A percentile compares a stretch with the other conserved stretches of the same genome.
Conservation (phyloP, 92 coral and sea anemone species). For the Paramuricea clavata region DNA sequence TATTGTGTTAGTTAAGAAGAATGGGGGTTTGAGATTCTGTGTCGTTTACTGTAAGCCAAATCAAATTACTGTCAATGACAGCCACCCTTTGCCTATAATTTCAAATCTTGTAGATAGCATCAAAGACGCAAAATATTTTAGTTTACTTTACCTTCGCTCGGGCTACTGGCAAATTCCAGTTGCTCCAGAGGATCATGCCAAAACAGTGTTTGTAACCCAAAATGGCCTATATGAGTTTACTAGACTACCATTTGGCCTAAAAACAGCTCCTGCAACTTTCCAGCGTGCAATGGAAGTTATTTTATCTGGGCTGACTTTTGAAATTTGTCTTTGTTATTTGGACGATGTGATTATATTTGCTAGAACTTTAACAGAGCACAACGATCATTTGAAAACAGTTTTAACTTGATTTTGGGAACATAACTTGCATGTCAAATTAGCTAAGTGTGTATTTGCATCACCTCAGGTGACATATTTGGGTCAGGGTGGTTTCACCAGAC, state of each 20-base stretch:
- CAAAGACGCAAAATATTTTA: constrained; percentile 26
- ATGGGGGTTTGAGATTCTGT: constrained; percentile 45
- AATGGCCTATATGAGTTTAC: constrained; percentile 73
- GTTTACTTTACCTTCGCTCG: constrained; percentile 50
- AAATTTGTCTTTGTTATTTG: background rate
- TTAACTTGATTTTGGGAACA: constrained; percentile 13
- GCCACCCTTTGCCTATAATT: constrained; percentile 29
- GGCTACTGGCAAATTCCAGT: constrained; percentile 62
- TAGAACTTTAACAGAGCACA: background rate
- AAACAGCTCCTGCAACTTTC: background rate
- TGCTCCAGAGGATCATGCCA: constrained; percentile 55
- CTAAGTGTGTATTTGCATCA: constrained; percentile 14
- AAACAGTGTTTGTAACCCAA: constrained; percentile 72
- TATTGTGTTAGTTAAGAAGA: constrained; percentile 55
- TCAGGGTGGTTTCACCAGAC: background rate
- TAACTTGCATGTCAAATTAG: constrained; percentile 10
- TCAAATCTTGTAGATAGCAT: constrained; percentile 6
- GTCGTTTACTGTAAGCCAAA: constrained; percentile 53
- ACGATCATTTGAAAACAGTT: constrained; percentile 1
- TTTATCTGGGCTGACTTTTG: constrained; percentile 13
- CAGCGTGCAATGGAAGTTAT: constrained; percentile 7
- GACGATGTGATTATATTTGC: background rate
- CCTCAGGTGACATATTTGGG: constrained; percentile 26
- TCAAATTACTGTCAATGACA: constrained; percentile 3
- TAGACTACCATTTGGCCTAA: constrained; percentile 60